These are phyloP conservation scores for Syngnathus floridae DNA, from an alignment of 2,113 vertebrate genomes.

Conservation along the genomic window DNA sequence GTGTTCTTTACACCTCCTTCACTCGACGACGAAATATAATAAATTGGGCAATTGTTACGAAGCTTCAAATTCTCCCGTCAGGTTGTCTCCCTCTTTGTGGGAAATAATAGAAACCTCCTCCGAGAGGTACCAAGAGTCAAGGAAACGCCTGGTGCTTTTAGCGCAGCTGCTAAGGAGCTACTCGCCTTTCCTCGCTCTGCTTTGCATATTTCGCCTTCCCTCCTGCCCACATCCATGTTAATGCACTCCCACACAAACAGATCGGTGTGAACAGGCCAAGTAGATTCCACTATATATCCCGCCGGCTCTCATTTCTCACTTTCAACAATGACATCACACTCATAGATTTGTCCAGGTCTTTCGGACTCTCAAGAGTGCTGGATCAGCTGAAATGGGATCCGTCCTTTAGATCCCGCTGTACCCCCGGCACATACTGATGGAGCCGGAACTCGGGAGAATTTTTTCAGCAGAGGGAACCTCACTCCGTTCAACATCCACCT, in stretches of 20 bases:
- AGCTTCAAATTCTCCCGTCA: not conserved
- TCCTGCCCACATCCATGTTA: constrained; percentile 74
- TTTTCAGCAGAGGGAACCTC: not conserved
- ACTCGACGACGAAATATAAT: constrained; percentile 5
- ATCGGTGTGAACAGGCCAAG: constrained; percentile 72
- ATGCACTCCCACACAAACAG: constrained; percentile 77
- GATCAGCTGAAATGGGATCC: constrained; percentile 74
- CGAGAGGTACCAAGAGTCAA: constrained; percentile 47
- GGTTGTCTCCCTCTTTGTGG: constrained; percentile 7
- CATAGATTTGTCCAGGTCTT: constrained; percentile 23
- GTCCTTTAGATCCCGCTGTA: constrained; percentile 61
- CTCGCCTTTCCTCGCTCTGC: constrained; percentile 68
- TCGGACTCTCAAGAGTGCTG: constrained; percentile 54
- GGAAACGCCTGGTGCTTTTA: constrained; percentile 55
- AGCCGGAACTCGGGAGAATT: constrained; percentile 55
- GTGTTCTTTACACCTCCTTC: not conserved
- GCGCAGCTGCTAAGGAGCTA: constrained; percentile 60
- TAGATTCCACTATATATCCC: constrained; percentile 64
- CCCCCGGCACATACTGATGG: constrained; percentile 65
- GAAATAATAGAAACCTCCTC: constrained; percentile 36
- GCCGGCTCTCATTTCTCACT: constrained; percentile 31
- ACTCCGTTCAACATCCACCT: not conserved
- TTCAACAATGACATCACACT: constrained; percentile 35
- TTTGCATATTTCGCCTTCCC: constrained; percentile 73
- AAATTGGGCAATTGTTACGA: not conserved